A percentile compares a stretch with the other conserved stretches of the same genome.
Evolutionary conservation across 2,888 invertebrate species (phyloP).

Genomic region (Nasonovia ribisnigri): DNA sequence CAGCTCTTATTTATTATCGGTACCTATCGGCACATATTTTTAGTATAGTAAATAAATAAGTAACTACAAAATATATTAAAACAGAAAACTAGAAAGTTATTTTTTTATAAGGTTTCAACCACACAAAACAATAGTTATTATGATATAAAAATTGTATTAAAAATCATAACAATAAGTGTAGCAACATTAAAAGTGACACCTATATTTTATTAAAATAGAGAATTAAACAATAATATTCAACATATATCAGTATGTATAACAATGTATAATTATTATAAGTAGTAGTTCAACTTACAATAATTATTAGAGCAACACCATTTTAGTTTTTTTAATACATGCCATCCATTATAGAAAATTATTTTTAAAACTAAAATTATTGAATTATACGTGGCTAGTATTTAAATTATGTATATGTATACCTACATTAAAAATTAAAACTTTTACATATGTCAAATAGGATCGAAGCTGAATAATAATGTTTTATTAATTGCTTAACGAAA

Average conservation of each 20-base stretch:
- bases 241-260: neutral
- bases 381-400: neutral
- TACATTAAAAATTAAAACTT: neutral
- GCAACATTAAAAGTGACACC: neutral
- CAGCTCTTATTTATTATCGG: neutral
- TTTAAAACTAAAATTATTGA: neutral
- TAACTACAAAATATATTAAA: neutral
- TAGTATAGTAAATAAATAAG: neutral
- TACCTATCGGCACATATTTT: neutral
- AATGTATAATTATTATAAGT: neutral
- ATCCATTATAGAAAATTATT: neutral
- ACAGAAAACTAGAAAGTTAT: neutral
- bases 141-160: neutral
- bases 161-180: neutral
- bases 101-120: neutral
- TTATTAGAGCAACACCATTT: neutral
- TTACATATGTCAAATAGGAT: neutral
- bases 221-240: neutral
- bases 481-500: neutral
- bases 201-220: neutral
- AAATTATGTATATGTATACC: neutral
- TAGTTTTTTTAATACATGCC: neutral
- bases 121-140: neutral
- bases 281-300: neutral
- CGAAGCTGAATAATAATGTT: neutral